phyloP scores from a whole-genome alignment of 2,888 invertebrate genomes.

The Tipula vernalis region DNA sequence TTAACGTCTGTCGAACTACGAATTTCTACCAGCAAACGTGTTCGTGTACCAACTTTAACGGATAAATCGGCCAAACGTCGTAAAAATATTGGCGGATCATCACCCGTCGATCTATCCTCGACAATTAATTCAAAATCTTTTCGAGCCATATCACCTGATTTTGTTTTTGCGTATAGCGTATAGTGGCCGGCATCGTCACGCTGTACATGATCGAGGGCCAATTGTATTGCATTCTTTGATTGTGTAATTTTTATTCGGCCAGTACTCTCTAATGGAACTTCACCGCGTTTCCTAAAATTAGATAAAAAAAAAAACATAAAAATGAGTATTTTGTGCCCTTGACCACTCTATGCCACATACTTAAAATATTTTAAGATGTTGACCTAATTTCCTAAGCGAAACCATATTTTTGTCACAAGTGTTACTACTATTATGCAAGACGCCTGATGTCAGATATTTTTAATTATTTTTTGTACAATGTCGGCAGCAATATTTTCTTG shows the following conservation, averaged over 20 bases:
- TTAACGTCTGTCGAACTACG: conserved; percentile 65
- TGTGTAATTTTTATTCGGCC: conserved; percentile 48
- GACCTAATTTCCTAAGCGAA: not conserved
- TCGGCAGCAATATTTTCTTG: not conserved
- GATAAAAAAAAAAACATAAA: not conserved
- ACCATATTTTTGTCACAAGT: not conserved
- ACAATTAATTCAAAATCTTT: conserved; percentile 43
- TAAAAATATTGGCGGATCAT: conserved; percentile 70
- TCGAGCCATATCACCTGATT: conserved; percentile 39
- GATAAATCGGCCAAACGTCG: conserved; percentile 74
- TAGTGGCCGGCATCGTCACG: conserved; percentile 65
- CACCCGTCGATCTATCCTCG: conserved; percentile 46
- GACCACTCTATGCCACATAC: not conserved
- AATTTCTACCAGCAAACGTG: conserved; percentile 73
- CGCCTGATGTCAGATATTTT: not conserved
- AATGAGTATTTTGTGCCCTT: not conserved
- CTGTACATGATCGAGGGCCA: conserved; percentile 62
- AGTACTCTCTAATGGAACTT: conserved; percentile 47
- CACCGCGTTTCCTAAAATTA: conserved; percentile 39
- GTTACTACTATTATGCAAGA: not conserved
- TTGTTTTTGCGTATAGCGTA: conserved; percentile 51
- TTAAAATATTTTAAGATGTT: not conserved
- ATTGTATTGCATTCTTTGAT: conserved; percentile 48
- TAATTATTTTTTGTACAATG: not conserved
- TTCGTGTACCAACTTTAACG: conserved; percentile 81